Evolutionary conservation across 2,888 invertebrate genomes (phyloP), one percentile per base, ranked within the genome.

Genomic region (Siphlonurus alternatus): DNA sequence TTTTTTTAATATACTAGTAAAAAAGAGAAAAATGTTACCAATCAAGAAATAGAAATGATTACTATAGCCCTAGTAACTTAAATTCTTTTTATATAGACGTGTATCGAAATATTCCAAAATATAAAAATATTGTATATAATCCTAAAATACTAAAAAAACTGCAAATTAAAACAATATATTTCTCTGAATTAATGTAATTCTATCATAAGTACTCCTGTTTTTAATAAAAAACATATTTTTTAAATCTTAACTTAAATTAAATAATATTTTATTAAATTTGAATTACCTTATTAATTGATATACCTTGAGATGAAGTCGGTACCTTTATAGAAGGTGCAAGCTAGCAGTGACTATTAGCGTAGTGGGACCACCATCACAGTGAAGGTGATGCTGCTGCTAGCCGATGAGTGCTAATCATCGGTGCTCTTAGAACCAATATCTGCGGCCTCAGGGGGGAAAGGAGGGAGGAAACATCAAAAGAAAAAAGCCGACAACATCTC

Each of bases 331-430:
- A 38, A 38, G 38, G 38, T 38, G 38, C 38, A 15, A 38, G 38
- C 38, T 10, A 38, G 38, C 15, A 10, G 38, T 38, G 38, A 38
- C 38, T 38, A 38, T 38, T 38, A 38, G 15, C 7, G 15, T 5
- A 38, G 38, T 10, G 38, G 15, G 38, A 38, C 38, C 38, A 38
- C 38, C 38, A 38, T 38, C 5, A 38, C 7, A 38, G 38, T 10
- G 38, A 38, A 15, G 15, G 38, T 10, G 38, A 38, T 5, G 15
- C 7, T 10, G 38, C 38, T 10, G 15, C 38, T 22, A 10, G 20
- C 56, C 56, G 56, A 56, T 56, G 56, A 56, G 56, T 56, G 56
- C 56, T 56, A 56, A 56, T 56, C 56, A 56, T 56, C 7, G 56
- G 22, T 7, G 5, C n/a, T 20, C 19, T 56, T 10, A 22, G 56